Evolutionary conservation across 2,113 vertebrate genomes (phyloP).

Genomic region (Rana temporaria): DNA sequence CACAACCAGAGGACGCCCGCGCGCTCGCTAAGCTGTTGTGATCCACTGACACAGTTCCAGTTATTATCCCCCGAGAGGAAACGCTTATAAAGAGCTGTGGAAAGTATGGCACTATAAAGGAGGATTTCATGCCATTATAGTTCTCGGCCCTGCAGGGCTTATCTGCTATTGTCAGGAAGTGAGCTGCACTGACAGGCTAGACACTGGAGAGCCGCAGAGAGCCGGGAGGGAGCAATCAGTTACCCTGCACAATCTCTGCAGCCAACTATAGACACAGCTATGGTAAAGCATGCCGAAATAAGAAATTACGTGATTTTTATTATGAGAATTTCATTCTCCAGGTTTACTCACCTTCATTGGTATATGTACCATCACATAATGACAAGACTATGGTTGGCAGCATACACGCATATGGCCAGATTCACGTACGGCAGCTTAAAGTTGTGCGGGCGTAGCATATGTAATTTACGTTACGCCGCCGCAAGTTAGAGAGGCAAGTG

Average conservation of each 20-base stretch:
- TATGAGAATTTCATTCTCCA: too few relatives aligned
- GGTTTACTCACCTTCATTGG: too few relatives aligned
- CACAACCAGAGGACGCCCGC: neutral
- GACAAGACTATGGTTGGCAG: too few relatives aligned
- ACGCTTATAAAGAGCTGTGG: constrained; percentile 3
- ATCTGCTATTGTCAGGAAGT: constrained; percentile 48
- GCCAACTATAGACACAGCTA: neutral
- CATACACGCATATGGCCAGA: too few relatives aligned
- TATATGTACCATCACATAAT: too few relatives aligned
- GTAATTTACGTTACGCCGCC: too few relatives aligned
- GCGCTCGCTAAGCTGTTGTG: neutral
- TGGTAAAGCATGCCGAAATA: neutral
- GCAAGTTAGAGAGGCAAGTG: too few relatives aligned
- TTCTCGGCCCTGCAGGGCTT: constrained; percentile 34
- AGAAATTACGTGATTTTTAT: too few relatives aligned
- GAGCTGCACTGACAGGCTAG: neutral
- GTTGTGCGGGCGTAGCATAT: too few relatives aligned
- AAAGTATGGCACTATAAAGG: constrained; percentile 23
- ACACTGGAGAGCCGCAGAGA: neutral
- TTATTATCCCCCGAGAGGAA: constrained; percentile 16
- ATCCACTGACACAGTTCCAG: constrained; percentile 36
- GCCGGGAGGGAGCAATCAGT: neutral
- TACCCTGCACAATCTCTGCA: neutral
- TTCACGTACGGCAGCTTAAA: too few relatives aligned
- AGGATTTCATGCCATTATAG: constrained; percentile 20